Evolutionary conservation across 1,140 invertebrate genomes (phyloP).

Genomic region (Lepidurus apus): DNA sequence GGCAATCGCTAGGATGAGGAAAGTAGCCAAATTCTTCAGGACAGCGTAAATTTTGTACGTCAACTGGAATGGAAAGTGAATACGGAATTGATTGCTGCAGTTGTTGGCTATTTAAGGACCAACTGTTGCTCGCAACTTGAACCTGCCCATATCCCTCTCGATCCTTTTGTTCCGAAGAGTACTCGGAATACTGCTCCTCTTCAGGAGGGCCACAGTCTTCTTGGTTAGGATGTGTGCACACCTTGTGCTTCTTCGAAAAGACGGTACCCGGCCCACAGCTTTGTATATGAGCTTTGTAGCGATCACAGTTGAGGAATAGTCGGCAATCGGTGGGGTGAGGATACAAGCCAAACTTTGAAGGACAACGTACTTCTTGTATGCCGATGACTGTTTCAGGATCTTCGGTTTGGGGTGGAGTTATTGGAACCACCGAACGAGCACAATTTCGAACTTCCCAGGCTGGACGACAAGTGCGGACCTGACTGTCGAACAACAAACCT

Average conservation of each 20-base stretch:
- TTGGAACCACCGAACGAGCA: neutral
- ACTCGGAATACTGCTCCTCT: too few relatives aligned
- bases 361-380: slow-evolving; percentile 17
- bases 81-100: neutral
- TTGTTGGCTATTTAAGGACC: neutral
- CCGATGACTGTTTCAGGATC: slow-evolving; percentile 11
- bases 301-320: slow-evolving; percentile 28
- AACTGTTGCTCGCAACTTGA: neutral
- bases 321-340: slow-evolving; percentile 28
- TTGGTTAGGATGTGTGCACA: slow-evolving; percentile 30
- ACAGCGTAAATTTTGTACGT: neutral
- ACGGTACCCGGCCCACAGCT: slow-evolving; percentile 24
- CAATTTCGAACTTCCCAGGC: neutral
- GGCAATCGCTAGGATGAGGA: slow-evolving; percentile 57
- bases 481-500: neutral
- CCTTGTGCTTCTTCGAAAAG: slow-evolving; percentile 24
- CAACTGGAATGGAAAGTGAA: neutral
- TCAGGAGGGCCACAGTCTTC: slow-evolving; percentile 29
- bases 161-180: too few relatives aligned
- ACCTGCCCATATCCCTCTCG: neutral
- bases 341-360: slow-evolving; percentile 33
- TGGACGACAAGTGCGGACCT: neutral
- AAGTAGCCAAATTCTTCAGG: slow-evolving; percentile 47
- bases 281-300: slow-evolving; percentile 23
- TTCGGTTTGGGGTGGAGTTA: slow-evolving; percentile 1